Conservation (phyloP, 92 coral and sea anemone genomes). For the Heteractis magnifica region DNA sequence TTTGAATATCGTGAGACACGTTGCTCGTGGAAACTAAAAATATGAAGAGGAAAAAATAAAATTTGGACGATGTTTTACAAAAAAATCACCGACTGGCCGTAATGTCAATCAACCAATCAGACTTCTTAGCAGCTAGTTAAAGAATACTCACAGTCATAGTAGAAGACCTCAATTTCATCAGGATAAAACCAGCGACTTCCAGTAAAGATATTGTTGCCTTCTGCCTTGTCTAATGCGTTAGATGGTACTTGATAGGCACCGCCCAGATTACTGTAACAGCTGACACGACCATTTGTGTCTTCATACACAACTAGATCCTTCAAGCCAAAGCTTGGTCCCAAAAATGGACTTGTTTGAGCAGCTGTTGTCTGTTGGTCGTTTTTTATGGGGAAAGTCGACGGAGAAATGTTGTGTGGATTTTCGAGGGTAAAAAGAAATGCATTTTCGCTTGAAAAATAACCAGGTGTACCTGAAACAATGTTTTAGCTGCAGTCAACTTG, state of each 20-base stretch:
- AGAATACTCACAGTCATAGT: slow-evolving; percentile 41
- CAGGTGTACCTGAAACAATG: slow-evolving; percentile 3
- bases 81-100: background rate
- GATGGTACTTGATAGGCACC: slow-evolving; percentile 14
- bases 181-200: slow-evolving; percentile 53
- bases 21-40: background rate
- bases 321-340: slow-evolving; percentile 59
- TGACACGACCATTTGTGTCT: slow-evolving; percentile 32
- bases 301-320: slow-evolving; percentile 49
- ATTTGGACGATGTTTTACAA: background rate
- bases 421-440: slow-evolving; percentile 51
- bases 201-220: slow-evolving; percentile 25
- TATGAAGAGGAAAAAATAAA: background rate
- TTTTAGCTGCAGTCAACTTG: background rate
- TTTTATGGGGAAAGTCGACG: slow-evolving; percentile 29
- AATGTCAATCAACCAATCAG: background rate
- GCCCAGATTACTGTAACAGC: slow-evolving; percentile 46
- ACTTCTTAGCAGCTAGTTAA: background rate
- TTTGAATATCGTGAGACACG: background rate
- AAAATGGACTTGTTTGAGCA: slow-evolving; percentile 32
- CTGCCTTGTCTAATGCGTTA: background rate
- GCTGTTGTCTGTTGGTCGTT: slow-evolving; percentile 1
- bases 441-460: slow-evolving; percentile 12
- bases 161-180: slow-evolving; percentile 56
- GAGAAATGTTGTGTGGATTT: slow-evolving; percentile 36